A percentile compares a stretch with the other conserved stretches of the same genome.
Evolutionary conservation across 2,888 invertebrate species (phyloP).

Genomic region (Gymnocheta viridis): DNA sequence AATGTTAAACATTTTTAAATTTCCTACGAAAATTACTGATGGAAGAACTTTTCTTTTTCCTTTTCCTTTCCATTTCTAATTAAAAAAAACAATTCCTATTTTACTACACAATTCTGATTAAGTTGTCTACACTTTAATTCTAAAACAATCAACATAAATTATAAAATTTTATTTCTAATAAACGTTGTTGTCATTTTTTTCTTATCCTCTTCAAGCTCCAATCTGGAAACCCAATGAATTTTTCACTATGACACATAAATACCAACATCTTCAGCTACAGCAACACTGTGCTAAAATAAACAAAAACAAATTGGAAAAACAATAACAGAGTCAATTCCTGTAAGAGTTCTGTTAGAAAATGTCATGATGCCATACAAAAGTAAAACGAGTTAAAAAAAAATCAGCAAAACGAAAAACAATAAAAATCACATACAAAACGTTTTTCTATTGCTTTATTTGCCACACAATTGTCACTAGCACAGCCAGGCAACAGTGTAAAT

Average conservation of each 20-base stretch:
- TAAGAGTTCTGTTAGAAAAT: slow-evolving; percentile 64
- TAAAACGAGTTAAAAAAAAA: background rate
- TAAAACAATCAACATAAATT: slow-evolving; percentile 69
- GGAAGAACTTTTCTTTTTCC: background rate
- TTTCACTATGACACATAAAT: slow-evolving; percentile 73
- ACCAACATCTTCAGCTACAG: slow-evolving; percentile 63
- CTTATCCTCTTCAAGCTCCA: background rate
- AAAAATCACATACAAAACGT: slow-evolving; percentile 65
- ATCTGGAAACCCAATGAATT: slow-evolving; percentile 63
- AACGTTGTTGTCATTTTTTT: background rate
- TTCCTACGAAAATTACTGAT: background rate
- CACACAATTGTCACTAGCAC: slow-evolving; percentile 64
- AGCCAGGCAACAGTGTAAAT: slow-evolving; percentile 40
- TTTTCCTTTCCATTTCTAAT: background rate
- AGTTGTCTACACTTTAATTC: slow-evolving; percentile 41
- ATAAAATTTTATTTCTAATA: slow-evolving; percentile 33
- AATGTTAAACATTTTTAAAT: no score
- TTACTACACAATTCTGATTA: slow-evolving; percentile 29
- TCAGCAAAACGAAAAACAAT: slow-evolving; percentile 49
- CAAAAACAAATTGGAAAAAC: slow-evolving; percentile 53
- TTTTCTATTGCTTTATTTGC: slow-evolving; percentile 69
- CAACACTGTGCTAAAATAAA: background rate
- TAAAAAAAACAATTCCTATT: background rate
- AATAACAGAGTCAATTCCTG: slow-evolving; percentile 66
- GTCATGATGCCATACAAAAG: slow-evolving; percentile 54